A percentile compares a stretch with the other conserved stretches of the same genome.
Evolutionary conservation across 2,113 vertebrate species (phyloP).

Genomic region (Neolamprologus toae): DNA sequence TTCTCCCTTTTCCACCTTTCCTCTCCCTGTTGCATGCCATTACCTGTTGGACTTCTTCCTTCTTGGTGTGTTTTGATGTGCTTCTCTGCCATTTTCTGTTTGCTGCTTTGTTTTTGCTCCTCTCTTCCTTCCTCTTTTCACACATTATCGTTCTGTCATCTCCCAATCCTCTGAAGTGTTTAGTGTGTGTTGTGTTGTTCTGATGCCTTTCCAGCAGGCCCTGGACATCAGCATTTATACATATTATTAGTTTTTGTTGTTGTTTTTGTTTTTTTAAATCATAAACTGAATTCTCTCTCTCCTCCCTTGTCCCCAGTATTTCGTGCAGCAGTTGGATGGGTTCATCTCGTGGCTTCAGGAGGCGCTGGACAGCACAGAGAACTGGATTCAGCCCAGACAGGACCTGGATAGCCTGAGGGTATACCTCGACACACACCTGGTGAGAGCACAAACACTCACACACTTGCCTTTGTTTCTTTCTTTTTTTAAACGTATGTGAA

Average conservation of each 20-base stretch:
- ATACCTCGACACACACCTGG: slow-evolving; percentile 97
- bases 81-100: not conserved
- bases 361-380: slow-evolving; percentile 91
- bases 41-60: slow-evolving; percentile 3
- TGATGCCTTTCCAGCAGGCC: not conserved
- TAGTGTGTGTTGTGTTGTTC: not conserved
- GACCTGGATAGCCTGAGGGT: slow-evolving; percentile 84
- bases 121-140: not conserved
- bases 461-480: slow-evolving; percentile 7
- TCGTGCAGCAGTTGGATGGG: slow-evolving; percentile 91
- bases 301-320: slow-evolving; percentile 68
- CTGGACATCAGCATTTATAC: not conserved
- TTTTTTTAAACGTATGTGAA: not conserved
- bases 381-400: slow-evolving; percentile 90
- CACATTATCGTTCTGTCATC: not conserved
- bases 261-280: not conserved
- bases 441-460: slow-evolving; percentile 67
- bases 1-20: not conserved
- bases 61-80: not conserved
- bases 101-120: not conserved
- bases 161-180: not conserved
- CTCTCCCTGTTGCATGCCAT: not conserved
- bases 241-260: not conserved
- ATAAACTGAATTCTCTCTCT: not conserved
- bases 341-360: slow-evolving; percentile 95